Evolutionary conservation across 2,113 vertebrate species (phyloP).

Genomic region (Perca flavescens): DNA sequence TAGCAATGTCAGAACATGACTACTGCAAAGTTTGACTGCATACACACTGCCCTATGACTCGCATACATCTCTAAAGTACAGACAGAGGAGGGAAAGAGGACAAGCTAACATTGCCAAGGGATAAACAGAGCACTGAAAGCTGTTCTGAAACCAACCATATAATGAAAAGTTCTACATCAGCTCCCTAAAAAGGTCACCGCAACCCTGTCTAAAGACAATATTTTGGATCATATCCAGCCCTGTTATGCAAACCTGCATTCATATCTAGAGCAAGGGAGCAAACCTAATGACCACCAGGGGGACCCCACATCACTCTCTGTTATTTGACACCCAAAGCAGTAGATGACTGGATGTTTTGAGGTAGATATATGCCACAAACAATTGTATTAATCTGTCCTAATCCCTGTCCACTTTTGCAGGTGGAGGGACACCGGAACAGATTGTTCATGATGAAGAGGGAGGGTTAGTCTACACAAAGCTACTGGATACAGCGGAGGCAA

Average conservation of each 20-base stretch:
- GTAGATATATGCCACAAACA: constrained; percentile 12
- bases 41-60: constrained; percentile 24
- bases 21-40: background rate
- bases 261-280: background rate
- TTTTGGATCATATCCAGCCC: constrained; percentile 37
- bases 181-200: constrained; percentile 39
- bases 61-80: constrained; percentile 17
- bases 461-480: constrained; percentile 69
- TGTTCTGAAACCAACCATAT: constrained; percentile 2
- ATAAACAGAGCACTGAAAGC: constrained; percentile 6
- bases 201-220: background rate
- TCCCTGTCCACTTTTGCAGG: constrained; percentile 18
- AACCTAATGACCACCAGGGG: constrained; percentile 57
- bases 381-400: constrained; percentile 21
- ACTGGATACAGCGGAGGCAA: constrained; percentile 27
- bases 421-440: constrained; percentile 23
- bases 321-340: background rate
- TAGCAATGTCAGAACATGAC: constrained; percentile 13
- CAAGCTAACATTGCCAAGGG: constrained; percentile 12
- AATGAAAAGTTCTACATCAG: constrained; percentile 9
- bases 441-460: constrained; percentile 16
- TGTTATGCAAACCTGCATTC: constrained; percentile 23
- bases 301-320: constrained; percentile 30
- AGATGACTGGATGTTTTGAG: constrained; percentile 11
- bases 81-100: constrained; percentile 28